Conservation (phyloP, 2,797 vertebrate genomes). For the Macrochelys suwanniensis region DNA sequence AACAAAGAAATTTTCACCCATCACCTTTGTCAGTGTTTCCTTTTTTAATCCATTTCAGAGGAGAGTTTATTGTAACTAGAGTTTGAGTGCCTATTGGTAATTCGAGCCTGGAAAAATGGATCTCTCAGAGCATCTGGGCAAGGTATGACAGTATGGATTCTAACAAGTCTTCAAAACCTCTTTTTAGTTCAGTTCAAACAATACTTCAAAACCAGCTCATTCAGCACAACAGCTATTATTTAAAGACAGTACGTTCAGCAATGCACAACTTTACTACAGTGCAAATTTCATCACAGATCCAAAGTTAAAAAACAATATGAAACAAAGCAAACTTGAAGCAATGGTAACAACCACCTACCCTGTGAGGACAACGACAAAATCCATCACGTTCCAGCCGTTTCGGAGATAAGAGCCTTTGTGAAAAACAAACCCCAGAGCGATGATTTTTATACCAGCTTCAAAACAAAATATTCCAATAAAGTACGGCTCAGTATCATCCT, state of each 20-base stretch:
- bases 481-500: constrained; percentile 97
- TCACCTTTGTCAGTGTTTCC: not conserved
- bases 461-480: constrained; percentile 99
- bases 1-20: not conserved
- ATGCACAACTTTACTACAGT: rapidly evolving
- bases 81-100: constrained; percentile 33
- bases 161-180: not conserved
- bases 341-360: constrained; percentile 85
- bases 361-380: constrained; percentile 96
- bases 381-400: constrained; percentile 98
- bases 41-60: not conserved
- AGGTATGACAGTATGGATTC: not conserved
- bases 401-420: constrained; percentile 97
- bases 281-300: not conserved
- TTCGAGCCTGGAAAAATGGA: not conserved
- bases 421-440: constrained; percentile 95
- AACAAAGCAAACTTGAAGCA: not conserved
- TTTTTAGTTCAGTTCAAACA: not conserved
- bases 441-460: constrained; percentile 97
- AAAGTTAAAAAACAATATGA: not conserved
- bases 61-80: constrained; percentile 13
- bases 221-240: not conserved
- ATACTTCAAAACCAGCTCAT: not conserved
- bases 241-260: not conserved
- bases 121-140: not conserved